A percentile compares a stretch with the other conserved stretches of the same genome.
These are phyloP conservation scores for Engystomops pustulosus DNA, from an alignment of 2,113 vertebrate species.

Conservation along the genomic window DNA sequence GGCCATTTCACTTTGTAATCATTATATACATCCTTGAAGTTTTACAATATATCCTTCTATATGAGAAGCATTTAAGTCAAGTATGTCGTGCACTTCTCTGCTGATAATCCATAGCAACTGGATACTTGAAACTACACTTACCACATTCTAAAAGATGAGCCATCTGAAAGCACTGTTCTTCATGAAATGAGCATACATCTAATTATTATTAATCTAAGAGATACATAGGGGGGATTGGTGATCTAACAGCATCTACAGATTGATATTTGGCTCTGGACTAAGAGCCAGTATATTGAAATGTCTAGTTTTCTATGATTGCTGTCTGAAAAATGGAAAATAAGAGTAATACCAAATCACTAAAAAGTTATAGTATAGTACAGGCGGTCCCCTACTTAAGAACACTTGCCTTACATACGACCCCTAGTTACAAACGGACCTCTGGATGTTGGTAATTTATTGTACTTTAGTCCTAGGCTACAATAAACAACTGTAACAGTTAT, in stretches of 20 bases:
- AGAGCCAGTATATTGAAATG: not conserved
- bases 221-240: not conserved
- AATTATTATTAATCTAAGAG: not conserved
- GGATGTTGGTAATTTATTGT: too few relatives aligned
- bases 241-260: not conserved
- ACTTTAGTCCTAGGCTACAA: too few relatives aligned
- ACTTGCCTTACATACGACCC: too few relatives aligned
- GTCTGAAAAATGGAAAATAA: not conserved
- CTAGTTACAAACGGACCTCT: too few relatives aligned
- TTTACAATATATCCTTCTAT: not conserved
- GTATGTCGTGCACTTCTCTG: not conserved
- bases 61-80: not conserved
- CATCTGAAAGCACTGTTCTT: not conserved
- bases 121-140: not conserved
- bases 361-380: too few relatives aligned
- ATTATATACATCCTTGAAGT: not conserved
- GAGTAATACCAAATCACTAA: not conserved
- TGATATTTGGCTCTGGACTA: not conserved
- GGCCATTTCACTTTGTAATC: not conserved
- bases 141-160: not conserved
- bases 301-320: not conserved
- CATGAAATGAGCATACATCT: not conserved
- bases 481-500: too few relatives aligned
- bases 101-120: not conserved
- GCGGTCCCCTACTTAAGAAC: too few relatives aligned